Base-by-base conservation (phyloP, 2,888 invertebrate genomes). In the Drosophila atroscutellata region DNA sequence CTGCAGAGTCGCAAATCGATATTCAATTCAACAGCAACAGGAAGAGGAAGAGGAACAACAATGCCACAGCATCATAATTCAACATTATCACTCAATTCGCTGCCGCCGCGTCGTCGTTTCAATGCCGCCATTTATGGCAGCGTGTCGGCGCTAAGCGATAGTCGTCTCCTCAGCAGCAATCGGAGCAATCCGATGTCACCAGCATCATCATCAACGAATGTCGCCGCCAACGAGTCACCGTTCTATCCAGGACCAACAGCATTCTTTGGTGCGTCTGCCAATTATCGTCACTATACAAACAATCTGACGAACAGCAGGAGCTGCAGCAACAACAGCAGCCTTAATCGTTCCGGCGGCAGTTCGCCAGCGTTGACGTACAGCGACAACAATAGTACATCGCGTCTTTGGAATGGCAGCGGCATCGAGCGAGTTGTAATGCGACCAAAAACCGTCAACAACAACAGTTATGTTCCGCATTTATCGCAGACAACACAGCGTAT, bases 231-330 rank as follows among this genome's bases (percentile, higher is more conserved):
- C 2, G 39, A 61, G n/a, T 83, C 55, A 2, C 96, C 97, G 18
- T 97, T 97, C 91, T 97, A 97, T 90, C 94, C 94, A 75, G 97
- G 97, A 30, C 94, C 94, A 72, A 97, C 96, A 2, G 95, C 95
- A 76, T 97, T 96, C 91, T 97, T 97, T 3, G 97, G 97, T 47
- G 95, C 96, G 18, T 94, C 95, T 18, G 94, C 95, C 1, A 95
- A 95, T 77, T 94, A 94, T 74, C 85, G 85, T 49, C 63, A 61
- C 45, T 89, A 89, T 18, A 74, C 69, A 57, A 89, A 89, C 18
- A 55, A 28, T n/a, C n/a, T 37, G 13, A n/a, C 26, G 1, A 26
- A 36, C 26, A 15, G 34, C 34, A 26, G 36, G 36, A 36, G 36
- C 30, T 56, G 54, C 47, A 51, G 52, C 51, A 68, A 8, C 28